These are phyloP conservation scores for Melipona quadrifasciata DNA, from an alignment of 1,140 invertebrate genomes.

Conservation along the genomic window DNA sequence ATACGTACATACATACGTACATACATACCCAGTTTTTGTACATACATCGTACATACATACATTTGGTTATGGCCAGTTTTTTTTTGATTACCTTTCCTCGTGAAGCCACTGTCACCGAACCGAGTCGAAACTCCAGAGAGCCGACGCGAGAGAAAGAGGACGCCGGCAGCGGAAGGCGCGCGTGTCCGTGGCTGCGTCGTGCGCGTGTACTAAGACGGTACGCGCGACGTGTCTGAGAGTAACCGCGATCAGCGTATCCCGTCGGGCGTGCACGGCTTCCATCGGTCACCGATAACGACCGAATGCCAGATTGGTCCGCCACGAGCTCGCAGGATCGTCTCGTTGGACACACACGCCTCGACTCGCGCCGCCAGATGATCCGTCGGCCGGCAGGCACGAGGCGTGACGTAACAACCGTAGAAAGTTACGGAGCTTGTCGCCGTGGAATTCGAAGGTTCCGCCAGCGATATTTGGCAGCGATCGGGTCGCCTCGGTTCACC, in stretches of 20 bases:
- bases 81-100: constrained; percentile 50
- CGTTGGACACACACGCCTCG: background rate
- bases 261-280: constrained; percentile 49
- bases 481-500: background rate
- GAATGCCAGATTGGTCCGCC: constrained; percentile 61
- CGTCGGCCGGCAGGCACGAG: background rate
- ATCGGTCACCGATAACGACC: constrained; percentile 59
- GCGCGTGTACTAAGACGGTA: constrained; percentile 56
- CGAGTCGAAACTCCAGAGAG: constrained; percentile 28
- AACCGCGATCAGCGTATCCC: constrained; percentile 35
- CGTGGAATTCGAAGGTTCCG: background rate
- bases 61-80: background rate
- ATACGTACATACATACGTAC: background rate
- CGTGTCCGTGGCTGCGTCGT: constrained; percentile 46
- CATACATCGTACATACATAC: background rate
- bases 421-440: background rate
- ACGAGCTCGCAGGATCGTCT: constrained; percentile 28
- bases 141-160: background rate
- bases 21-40: background rate
- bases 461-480: background rate
- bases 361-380: background rate
- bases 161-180: constrained; percentile 20
- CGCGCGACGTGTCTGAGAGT: constrained; percentile 41
- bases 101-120: constrained; percentile 49
- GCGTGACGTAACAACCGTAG: constrained; percentile 14